Evolutionary conservation across 37 sponge, comb jelly and placozoan genomes (phyloP).

Genomic region (Aplysina aerophoba): DNA sequence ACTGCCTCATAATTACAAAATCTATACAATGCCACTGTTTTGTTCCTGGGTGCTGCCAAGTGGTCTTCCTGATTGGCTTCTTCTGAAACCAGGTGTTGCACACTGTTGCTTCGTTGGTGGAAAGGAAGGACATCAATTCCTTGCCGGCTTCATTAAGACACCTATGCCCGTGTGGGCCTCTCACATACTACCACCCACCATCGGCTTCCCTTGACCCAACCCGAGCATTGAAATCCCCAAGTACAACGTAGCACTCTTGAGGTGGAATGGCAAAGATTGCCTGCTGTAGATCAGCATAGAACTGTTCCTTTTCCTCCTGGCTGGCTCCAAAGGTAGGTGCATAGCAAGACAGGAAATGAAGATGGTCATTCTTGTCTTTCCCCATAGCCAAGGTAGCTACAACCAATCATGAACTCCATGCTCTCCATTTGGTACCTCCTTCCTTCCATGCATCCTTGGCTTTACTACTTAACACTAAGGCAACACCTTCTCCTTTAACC

Average conservation of each 20-base stretch:
- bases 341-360: no score
- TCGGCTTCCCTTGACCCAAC: background rate
- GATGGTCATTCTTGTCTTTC: background rate
- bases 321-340: conserved; percentile 30
- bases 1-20: conserved; percentile 36
- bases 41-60: background rate
- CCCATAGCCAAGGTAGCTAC: background rate
- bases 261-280: background rate
- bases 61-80: background rate
- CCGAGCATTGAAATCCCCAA: conserved; percentile 22
- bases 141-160: conserved; percentile 35
- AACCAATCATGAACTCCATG: background rate
- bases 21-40: conserved; percentile 57
- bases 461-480: background rate
- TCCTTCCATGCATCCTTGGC: conserved; percentile 29
- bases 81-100: conserved; percentile 53
- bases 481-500: conserved; percentile 39
- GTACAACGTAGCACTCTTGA: background rate
- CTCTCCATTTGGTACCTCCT: conserved; percentile 21
- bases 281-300: conserved; percentile 3
- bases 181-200: conserved; percentile 30
- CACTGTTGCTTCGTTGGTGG: conserved; percentile 29
- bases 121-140: conserved; percentile 40
- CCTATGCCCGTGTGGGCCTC: conserved; percentile 44
- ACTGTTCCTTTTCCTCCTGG: background rate